Evolutionary conservation across 2,113 vertebrate genomes (phyloP).

Genomic region (Nipponia nippon): DNA sequence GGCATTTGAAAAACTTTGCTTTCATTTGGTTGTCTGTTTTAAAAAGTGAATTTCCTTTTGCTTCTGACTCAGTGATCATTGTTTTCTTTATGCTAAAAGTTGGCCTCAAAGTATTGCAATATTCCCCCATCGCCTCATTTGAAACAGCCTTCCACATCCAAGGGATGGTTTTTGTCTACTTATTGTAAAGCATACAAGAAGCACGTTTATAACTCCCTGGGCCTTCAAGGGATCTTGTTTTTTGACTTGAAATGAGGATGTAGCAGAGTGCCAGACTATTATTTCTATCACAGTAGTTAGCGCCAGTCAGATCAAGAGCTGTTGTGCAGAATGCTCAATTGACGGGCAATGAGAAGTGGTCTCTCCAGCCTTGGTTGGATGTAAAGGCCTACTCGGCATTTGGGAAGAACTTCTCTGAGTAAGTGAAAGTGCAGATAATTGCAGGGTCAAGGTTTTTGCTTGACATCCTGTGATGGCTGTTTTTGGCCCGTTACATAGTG

Average conservation of each 20-base stretch:
- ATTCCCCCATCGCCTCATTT: not conserved
- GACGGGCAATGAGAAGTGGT: not conserved
- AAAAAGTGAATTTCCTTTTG: not conserved
- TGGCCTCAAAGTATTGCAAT: not conserved
- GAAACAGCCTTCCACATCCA: not conserved
- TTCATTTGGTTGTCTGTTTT: not conserved
- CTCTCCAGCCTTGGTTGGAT: not conserved
- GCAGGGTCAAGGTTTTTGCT: not conserved
- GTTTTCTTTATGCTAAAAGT: not conserved
- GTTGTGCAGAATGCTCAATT: not conserved
- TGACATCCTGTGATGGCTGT: not conserved
- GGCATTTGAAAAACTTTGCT: not conserved
- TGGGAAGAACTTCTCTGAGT: not conserved
- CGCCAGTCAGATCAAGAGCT: not conserved
- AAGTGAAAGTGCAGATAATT: not conserved
- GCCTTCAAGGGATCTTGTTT: not conserved
- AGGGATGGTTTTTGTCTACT: not conserved
- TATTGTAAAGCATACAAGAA: not conserved
- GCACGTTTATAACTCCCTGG: not conserved
- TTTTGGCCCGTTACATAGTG: not conserved
- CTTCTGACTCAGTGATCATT: not conserved
- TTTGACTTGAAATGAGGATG: not conserved
- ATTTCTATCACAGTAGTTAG: not conserved
- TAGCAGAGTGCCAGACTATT: not conserved
- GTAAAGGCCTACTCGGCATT: not conserved